Percentiles rank a stretch among this genome's conserved stretches.
These are phyloP conservation scores for Gonatopus flavifemur DNA, from an alignment of 1,140 invertebrate species.

Conservation along the genomic window DNA sequence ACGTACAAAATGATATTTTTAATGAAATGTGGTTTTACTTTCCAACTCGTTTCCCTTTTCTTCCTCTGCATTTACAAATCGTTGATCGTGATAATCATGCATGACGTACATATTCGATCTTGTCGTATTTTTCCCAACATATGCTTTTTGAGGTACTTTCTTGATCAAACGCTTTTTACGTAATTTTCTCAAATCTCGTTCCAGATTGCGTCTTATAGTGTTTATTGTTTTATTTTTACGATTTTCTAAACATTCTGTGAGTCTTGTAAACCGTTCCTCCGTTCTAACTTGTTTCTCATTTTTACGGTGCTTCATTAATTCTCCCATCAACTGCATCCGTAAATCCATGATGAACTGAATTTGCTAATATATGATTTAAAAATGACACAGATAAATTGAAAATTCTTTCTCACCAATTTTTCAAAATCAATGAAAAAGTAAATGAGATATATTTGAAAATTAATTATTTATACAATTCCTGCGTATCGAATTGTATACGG, in stretches of 20 bases:
- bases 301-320: constrained; percentile 51
- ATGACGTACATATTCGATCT: too few species aligned
- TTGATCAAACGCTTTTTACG: constrained; percentile 43
- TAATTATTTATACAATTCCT: neutral
- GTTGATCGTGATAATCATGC: too few species aligned
- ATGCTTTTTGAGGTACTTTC: constrained; percentile 43
- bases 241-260: constrained; percentile 26
- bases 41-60: too few species aligned
- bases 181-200: constrained; percentile 62
- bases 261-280: constrained; percentile 32
- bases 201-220: constrained; percentile 37
- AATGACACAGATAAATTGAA: too few species aligned
- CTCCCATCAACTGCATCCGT: constrained; percentile 58
- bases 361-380: too few species aligned
- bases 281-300: constrained; percentile 52
- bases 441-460: neutral
- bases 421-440: too few species aligned
- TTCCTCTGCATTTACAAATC: too few species aligned
- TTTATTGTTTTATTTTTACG: constrained; percentile 32
- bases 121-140: too few species aligned
- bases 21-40: too few species aligned
- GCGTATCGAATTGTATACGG: neutral
- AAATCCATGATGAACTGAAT: constrained; percentile 65
- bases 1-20: too few species aligned
- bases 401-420: too few species aligned